Evolutionary conservation across 2,797 vertebrate species (phyloP).

Genomic region (Sebastes hubbsi): DNA sequence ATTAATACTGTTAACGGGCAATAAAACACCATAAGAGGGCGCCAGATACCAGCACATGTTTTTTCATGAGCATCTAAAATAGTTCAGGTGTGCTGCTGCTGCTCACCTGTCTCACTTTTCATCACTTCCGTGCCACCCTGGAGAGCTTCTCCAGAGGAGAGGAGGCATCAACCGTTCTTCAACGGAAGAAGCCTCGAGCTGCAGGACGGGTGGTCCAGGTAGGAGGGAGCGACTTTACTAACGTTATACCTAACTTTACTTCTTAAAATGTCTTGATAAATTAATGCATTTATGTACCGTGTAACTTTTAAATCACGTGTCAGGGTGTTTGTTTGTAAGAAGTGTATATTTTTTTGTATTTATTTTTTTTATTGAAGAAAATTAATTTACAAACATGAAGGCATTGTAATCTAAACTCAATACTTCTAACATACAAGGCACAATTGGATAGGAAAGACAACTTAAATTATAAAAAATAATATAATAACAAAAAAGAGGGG

Average conservation of each 20-base stretch:
- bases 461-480: no score
- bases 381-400: no score
- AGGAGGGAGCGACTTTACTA: not conserved
- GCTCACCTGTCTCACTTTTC: constrained; percentile 22
- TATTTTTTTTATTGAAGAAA: no score
- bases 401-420: no score
- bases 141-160: not conserved
- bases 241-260: not conserved
- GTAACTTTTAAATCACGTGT: not conserved
- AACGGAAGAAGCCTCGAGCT: not conserved
- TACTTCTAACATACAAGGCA: no score
- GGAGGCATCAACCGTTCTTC: no score
- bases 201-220: constrained; percentile 10
- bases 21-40: constrained; percentile 26
- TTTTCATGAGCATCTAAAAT: fast-evolving
- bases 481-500: no score
- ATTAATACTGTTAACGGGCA: not conserved
- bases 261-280: not conserved
- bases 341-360: no score
- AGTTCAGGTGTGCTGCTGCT: not conserved
- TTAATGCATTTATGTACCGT: not conserved
- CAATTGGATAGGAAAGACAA: no score
- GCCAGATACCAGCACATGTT: constrained; percentile 9
- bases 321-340: not conserved
- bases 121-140: not conserved